Evolutionary conservation across 2,113 vertebrate genomes (phyloP).

Genomic region (Corythornis cristatus): DNA sequence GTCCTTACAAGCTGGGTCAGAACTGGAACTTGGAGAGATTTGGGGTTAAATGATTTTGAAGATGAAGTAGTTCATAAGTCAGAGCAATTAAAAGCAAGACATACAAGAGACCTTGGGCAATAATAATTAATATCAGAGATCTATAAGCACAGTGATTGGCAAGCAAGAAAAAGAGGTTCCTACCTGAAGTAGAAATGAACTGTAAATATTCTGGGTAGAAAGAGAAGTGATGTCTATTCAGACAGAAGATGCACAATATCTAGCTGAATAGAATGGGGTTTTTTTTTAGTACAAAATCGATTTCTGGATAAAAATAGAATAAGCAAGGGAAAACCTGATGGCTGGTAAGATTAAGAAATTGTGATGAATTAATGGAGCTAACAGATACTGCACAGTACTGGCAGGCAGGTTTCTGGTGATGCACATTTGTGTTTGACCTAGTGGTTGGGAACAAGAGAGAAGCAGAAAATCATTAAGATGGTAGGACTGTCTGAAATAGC

Average conservation of each 20-base stretch:
- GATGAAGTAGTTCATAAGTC: not conserved
- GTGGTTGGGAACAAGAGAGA: constrained; percentile 33
- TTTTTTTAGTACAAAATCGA: constrained; percentile 53
- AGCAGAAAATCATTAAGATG: not conserved
- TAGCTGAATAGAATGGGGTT: not conserved
- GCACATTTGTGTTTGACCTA: not conserved
- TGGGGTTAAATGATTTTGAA: not conserved
- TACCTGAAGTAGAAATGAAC: not conserved
- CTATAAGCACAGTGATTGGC: not conserved
- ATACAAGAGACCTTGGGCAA: not conserved
- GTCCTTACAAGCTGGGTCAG: not conserved
- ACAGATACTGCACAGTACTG: constrained; percentile 35
- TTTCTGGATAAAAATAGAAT: constrained; percentile 51
- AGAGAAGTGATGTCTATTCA: not conserved
- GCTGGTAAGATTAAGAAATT: constrained; percentile 51
- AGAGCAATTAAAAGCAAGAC: constrained; percentile 14
- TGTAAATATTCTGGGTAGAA: not conserved
- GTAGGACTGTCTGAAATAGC: not conserved
- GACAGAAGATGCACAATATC: not conserved
- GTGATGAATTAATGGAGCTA: constrained; percentile 50
- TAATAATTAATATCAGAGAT: constrained; percentile 22
- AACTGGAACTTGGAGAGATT: not conserved
- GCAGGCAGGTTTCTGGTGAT: constrained; percentile 31
- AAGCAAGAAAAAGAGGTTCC: not conserved
- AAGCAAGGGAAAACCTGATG: constrained; percentile 31